Percentiles rank a stretch among this genome's conserved stretches.
Conservation (phyloP, 2,113 vertebrate species). For the Larimichthys polyactis region DNA sequence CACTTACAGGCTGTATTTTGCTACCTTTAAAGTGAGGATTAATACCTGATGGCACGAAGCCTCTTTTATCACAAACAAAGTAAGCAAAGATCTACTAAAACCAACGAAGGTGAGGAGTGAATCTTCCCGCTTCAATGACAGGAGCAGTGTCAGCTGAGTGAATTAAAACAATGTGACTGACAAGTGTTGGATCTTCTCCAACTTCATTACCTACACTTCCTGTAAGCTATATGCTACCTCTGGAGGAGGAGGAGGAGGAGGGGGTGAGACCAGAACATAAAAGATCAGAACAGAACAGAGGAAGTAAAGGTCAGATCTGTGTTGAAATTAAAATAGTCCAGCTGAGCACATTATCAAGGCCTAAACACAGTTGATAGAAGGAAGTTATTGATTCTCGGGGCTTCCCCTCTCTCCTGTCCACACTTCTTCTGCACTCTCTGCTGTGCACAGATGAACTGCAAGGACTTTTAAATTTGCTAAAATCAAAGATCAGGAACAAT, state of each 20-base stretch:
- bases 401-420: conserved; percentile 27
- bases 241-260: not conserved
- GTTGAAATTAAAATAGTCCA: conserved; percentile 30
- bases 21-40: not conserved
- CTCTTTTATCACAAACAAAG: conserved; percentile 7
- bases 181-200: conserved; percentile 63
- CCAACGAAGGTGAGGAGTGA: conserved; percentile 25
- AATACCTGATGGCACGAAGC: not conserved
- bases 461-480: conserved; percentile 8
- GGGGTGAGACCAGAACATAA: not conserved
- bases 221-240: conserved; percentile 50
- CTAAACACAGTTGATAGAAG: conserved; percentile 39
- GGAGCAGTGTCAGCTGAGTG: conserved; percentile 61
- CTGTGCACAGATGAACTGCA: conserved; percentile 17
- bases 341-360: conserved; percentile 12
- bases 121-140: conserved; percentile 46
- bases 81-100: conserved; percentile 5
- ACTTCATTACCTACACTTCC: conserved; percentile 64
- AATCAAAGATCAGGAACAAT: conserved; percentile 5
- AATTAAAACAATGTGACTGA: conserved; percentile 66
- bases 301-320: conserved; percentile 21
- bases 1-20: not conserved
- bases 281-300: not conserved
- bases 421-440: conserved; percentile 18
- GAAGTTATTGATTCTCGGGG: conserved; percentile 41